phyloP scores from a whole-genome alignment of 1,140 invertebrate genomes.

The Euglossa dilemma region DNA sequence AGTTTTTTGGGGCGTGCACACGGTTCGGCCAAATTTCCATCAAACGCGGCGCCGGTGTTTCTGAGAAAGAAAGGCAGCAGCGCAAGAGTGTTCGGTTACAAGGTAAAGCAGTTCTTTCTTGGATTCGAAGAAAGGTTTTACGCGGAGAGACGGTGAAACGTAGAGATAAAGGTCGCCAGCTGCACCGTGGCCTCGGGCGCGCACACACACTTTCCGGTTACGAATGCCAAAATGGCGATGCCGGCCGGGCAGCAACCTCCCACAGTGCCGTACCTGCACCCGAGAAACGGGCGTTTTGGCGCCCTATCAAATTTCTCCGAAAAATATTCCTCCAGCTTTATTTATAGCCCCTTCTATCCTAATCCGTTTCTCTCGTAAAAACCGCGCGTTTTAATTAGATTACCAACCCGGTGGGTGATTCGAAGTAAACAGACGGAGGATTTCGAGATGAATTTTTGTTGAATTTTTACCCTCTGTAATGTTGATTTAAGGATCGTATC shows the following conservation, averaged over 20 bases:
- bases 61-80: neutral
- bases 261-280: slow-evolving; percentile 66
- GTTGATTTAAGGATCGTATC: too few relatives aligned
- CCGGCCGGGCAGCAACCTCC: slow-evolving; percentile 76
- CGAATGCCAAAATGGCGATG: slow-evolving; percentile 82
- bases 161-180: slow-evolving; percentile 72
- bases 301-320: slow-evolving; percentile 12
- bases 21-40: neutral
- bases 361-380: neutral
- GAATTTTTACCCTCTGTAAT: too few relatives aligned
- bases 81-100: neutral
- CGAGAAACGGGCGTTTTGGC: slow-evolving; percentile 6
- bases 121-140: slow-evolving; percentile 37
- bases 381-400: too few relatives aligned
- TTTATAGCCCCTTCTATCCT: neutral
- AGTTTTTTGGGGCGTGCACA: neutral
- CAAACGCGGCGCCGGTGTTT: neutral
- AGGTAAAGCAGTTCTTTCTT: slow-evolving; percentile 17
- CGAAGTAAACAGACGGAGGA: too few relatives aligned
- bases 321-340: neutral
- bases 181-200: slow-evolving; percentile 65
- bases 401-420: too few relatives aligned
- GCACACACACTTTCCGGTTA: slow-evolving; percentile 74
- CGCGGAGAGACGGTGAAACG: slow-evolving; percentile 43
- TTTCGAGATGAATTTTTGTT: too few relatives aligned